Base-by-base conservation (phyloP, 2,888 invertebrate genomes). In the Neuroscelio doddi region DNA sequence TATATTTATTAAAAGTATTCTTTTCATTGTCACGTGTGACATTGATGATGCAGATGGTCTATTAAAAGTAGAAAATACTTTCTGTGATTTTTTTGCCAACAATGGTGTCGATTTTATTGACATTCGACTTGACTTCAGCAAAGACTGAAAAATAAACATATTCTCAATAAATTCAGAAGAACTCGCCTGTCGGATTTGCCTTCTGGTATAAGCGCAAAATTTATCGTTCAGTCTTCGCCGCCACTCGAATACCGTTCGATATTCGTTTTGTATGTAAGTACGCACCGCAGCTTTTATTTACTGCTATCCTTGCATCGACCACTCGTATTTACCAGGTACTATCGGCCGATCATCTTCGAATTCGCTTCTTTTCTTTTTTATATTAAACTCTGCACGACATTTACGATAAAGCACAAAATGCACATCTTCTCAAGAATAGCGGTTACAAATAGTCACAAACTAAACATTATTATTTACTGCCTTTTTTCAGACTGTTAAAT, bases 261-360 rank as follows among this genome's bases (percentile, higher is more conserved):
- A 63, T 63, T 51, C 47, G 50, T 55, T 49, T 16, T 14, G 46
- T 41, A 46, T 34, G 49, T 44, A 36, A 44, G 44, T 44, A 26
- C 47, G 55, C 64, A 53, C 49, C 53, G 50, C 46, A 34, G 55
- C 53, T 42, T 64, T 64, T 64, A 64, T 59, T 64, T 64, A 59
- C 55, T 44, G 64, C 58, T 34, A 59, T 50, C 44, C 24, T 50
- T 44, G 45, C 34, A 58, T 58, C 50, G 52, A 45, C 53, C 59
- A 51, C 26, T 50, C 49, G 53, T 59, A 64, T 49, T 64, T 58
- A 53, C 52, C 57, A 41, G 44, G 44, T 46, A 47, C 51, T 61
- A 65, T 65, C 65, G 61, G 44, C 51, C 61, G 61, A 61, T 65
- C 65, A 65, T 65, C 65, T 65, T 65, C 44, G 49, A 52, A 61